A percentile compares a stretch with the other conserved stretches of the same genome.
Conservation (phyloP, 1,140 invertebrate genomes). For the Hylyphantes graminicola region DNA sequence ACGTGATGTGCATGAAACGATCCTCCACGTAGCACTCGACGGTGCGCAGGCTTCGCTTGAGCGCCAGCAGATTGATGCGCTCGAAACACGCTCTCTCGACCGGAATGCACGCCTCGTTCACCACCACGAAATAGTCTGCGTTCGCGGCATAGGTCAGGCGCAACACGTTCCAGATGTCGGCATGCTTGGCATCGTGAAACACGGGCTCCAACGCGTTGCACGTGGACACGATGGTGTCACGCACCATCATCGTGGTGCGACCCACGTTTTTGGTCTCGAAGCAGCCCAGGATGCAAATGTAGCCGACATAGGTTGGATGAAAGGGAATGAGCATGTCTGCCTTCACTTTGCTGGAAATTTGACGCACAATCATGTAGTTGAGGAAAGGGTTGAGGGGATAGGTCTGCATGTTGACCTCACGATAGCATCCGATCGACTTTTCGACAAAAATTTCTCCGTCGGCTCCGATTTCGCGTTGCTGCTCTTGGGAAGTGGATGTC, state of each 20-base stretch:
- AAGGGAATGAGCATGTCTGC: no score
- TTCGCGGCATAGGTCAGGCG: not conserved
- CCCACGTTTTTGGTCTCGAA: slow-evolving; percentile 14
- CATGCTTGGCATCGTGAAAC: not conserved
- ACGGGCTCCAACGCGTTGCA: not conserved
- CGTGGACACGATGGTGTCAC: not conserved
- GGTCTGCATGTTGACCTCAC: no score
- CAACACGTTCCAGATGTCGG: not conserved
- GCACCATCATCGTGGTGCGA: not conserved
- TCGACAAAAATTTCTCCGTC: no score
- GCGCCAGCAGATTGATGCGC: not conserved
- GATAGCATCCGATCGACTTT: no score
- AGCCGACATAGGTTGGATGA: not conserved
- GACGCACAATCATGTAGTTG: no score
- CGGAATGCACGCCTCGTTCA: not conserved
- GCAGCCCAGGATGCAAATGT: not conserved
- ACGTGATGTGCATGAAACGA: not conserved
- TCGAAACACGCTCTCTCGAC: not conserved
- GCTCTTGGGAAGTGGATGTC: not conserved
- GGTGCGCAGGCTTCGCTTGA: not conserved
- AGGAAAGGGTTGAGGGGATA: no score
- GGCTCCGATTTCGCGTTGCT: no score
- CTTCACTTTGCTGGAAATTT: no score
- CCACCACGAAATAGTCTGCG: not conserved
- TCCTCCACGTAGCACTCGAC: not conserved